phyloP scores from a whole-genome alignment of 2,888 invertebrate genomes.

The Antitype chi region DNA sequence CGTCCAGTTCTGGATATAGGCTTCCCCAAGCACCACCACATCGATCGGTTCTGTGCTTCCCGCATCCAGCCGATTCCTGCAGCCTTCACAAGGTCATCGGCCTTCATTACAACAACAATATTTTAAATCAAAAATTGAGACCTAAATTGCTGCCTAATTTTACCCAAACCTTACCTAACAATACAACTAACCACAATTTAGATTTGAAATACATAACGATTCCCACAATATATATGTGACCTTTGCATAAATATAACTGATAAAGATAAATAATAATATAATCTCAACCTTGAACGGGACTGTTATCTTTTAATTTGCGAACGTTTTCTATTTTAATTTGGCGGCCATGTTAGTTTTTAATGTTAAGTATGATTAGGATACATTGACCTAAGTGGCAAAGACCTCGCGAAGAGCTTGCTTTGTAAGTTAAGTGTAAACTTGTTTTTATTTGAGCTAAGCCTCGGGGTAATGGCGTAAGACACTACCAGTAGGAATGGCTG shows the following conservation, averaged over 20 bases:
- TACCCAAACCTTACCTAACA: neutral
- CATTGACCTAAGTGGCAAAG: conserved; percentile 34
- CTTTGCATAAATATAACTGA: conserved; percentile 43
- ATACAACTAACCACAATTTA: neutral
- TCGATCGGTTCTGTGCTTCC: too few relatives aligned
- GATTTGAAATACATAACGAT: conserved; percentile 3
- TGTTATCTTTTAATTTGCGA: conserved; percentile 51
- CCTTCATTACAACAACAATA: neutral
- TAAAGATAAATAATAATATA: conserved; percentile 35
- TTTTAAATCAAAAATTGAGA: neutral
- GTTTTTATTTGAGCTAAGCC: neutral
- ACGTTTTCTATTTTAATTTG: conserved; percentile 30
- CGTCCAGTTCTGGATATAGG: too few relatives aligned
- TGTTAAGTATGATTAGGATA: conserved; percentile 14
- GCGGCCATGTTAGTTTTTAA: conserved; percentile 12
- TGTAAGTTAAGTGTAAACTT: neutral
- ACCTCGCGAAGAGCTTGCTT: neutral
- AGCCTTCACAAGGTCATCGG: too few relatives aligned
- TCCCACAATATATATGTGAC: conserved; percentile 27
- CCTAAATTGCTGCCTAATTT: neutral
- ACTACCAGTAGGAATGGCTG: too few relatives aligned
- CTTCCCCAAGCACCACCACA: too few relatives aligned
- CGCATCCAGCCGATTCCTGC: too few relatives aligned
- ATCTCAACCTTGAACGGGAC: conserved; percentile 92
- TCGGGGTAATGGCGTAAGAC: too few relatives aligned